Evolutionary conservation across 1,140 invertebrate species (phyloP).

Genomic region (Drosophila subobscura): DNA sequence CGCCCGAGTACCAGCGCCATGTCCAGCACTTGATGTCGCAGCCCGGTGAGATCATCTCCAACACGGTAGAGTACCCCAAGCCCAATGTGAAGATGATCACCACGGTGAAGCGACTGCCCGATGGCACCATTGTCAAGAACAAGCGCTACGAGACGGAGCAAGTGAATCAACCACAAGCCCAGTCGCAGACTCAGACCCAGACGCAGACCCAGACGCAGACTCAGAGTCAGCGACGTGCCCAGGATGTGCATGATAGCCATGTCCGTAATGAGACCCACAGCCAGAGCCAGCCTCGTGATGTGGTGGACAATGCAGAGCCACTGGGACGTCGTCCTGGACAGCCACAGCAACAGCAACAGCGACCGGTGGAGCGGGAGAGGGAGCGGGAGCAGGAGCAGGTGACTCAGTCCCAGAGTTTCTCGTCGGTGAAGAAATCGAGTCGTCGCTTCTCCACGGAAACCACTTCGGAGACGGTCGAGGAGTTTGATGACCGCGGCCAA

Average conservation of each 20-base stretch:
- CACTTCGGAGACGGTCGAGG: slow-evolving; percentile 75
- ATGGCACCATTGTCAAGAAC: slow-evolving; percentile 87
- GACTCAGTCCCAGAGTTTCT: slow-evolving; percentile 69
- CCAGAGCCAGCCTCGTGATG: slow-evolving; percentile 42
- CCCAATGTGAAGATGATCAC: slow-evolving; percentile 87
- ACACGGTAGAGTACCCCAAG: slow-evolving; percentile 86
- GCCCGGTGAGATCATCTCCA: slow-evolving; percentile 84
- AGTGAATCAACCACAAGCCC: slow-evolving; percentile 25
- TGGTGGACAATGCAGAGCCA: slow-evolving; percentile 61
- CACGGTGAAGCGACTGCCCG: slow-evolving; percentile 87
- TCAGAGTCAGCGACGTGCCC: slow-evolving; percentile 16
- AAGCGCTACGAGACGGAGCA: slow-evolving; percentile 86
- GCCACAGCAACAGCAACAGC: not conserved
- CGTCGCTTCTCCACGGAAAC: slow-evolving; percentile 76
- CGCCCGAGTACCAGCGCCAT: slow-evolving; percentile 78
- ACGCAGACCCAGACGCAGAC: slow-evolving; percentile 21
- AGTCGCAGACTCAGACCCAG: slow-evolving; percentile 11
- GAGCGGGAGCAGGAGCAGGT: slow-evolving; percentile 55
- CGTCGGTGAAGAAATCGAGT: slow-evolving; percentile 74
- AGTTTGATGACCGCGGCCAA: slow-evolving; percentile 57
- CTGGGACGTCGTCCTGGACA: slow-evolving; percentile 10
- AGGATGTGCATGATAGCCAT: too few relatives aligned
- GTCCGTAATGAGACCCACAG: slow-evolving; percentile 37
- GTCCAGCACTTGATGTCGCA: slow-evolving; percentile 76
- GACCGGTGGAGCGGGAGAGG: slow-evolving; percentile 41